Evolutionary conservation across 2,797 vertebrate species (phyloP).

Genomic region (Lepilemur ruficaudatus): DNA sequence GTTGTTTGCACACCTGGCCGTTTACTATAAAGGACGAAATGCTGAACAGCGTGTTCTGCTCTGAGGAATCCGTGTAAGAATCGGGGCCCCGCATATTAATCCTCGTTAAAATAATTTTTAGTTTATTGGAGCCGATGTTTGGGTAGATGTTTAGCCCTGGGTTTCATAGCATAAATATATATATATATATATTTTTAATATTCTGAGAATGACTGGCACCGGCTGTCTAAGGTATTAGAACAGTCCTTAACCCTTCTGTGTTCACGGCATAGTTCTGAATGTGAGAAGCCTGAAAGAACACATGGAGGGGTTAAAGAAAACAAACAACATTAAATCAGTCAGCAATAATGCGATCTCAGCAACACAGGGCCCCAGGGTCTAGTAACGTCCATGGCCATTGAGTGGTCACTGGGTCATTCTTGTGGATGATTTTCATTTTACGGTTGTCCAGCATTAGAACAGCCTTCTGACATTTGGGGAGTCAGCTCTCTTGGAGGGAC

Average conservation of each 20-base stretch:
- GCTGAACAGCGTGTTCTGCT: not conserved
- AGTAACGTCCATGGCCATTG: not conserved
- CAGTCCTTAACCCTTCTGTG: not conserved
- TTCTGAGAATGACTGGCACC: not conserved
- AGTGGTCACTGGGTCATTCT: not conserved
- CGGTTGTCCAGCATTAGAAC: not conserved
- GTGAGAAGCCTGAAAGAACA: not conserved
- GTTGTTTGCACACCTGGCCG: slow-evolving; percentile 15
- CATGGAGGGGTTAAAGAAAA: not conserved
- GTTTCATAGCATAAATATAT: not conserved
- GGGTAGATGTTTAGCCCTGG: not conserved
- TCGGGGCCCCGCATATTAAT: not conserved
- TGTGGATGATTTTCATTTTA: not conserved
- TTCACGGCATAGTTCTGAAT: not conserved
- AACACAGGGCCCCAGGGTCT: not conserved
- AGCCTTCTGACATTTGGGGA: not conserved
- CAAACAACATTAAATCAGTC: not conserved
- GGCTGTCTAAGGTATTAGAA: not conserved
- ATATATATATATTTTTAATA: not conserved
- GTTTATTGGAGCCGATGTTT: not conserved
- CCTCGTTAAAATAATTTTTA: not conserved
- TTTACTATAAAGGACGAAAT: not conserved
- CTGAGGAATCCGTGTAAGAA: not conserved
- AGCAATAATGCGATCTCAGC: not conserved
- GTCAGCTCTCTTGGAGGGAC: not conserved